These are phyloP conservation scores for Micronycteris hirsuta DNA, from an alignment of 2,113 vertebrate species.

Conservation along the genomic window DNA sequence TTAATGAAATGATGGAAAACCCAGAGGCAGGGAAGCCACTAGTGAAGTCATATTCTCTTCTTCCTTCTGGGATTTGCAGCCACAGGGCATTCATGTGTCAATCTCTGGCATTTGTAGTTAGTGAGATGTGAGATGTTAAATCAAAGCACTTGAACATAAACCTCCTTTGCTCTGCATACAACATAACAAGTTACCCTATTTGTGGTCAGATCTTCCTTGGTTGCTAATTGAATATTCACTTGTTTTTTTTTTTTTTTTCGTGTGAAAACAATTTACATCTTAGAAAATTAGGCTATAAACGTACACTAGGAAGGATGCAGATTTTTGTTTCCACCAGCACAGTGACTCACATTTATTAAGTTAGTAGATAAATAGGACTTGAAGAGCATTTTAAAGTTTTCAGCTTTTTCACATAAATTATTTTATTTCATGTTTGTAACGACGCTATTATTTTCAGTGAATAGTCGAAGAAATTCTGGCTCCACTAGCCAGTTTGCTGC, in stretches of 20 bases:
- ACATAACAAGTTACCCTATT: neutral
- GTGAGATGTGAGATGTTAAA: neutral
- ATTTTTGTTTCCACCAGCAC: neutral
- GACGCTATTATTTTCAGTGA: neutral
- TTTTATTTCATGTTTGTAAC: constrained; percentile 13
- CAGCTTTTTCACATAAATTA: neutral
- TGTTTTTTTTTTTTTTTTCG: too few relatives aligned
- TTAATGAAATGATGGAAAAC: constrained; percentile 53
- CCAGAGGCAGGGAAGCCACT: neutral
- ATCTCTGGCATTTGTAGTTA: neutral
- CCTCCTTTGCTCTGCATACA: neutral
- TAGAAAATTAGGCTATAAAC: neutral
- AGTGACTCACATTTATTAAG: neutral
- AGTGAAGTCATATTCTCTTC: constrained; percentile 16
- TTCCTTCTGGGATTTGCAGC: constrained; percentile 31
- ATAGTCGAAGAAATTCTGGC: neutral
- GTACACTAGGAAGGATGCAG: neutral
- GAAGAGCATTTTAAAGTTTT: neutral
- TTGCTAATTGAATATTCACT: neutral
- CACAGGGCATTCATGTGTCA: neutral
- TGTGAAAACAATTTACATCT: neutral
- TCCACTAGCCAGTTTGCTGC: neutral
- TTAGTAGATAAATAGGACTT: neutral
- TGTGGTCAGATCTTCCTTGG: neutral
- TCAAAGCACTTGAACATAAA: neutral